phyloP scores from a whole-genome alignment of 2,797 vertebrate species.

The Paguma larvata region DNA sequence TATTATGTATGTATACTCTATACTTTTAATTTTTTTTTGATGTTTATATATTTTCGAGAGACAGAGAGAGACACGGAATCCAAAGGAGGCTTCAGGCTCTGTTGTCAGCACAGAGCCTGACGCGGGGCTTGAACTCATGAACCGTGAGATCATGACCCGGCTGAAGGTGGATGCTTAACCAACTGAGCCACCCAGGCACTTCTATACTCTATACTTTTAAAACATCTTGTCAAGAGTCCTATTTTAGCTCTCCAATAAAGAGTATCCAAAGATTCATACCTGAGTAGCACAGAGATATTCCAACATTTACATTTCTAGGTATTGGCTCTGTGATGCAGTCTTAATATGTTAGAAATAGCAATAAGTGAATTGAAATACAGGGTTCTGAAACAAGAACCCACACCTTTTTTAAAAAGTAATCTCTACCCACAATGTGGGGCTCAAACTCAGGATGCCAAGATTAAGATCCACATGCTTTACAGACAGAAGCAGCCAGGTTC shows the following conservation, averaged over 20 bases:
- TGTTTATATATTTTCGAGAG: no score
- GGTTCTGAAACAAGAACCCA: conserved; percentile 20
- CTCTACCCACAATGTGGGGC: neutral
- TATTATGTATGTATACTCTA: neutral
- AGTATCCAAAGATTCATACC: neutral
- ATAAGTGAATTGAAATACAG: neutral
- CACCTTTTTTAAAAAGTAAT: neutral
- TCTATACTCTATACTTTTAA: neutral
- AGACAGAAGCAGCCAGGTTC: neutral
- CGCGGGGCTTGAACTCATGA: no score
- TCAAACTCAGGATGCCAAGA: neutral
- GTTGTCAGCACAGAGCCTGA: no score
- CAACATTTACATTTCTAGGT: neutral
- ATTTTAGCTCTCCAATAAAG: conserved; percentile 9
- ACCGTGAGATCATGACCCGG: no score
- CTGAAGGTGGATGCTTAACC: no score
- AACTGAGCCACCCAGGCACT: no score
- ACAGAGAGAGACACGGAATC: no score
- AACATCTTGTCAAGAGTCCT: neutral
- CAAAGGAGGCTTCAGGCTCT: no score
- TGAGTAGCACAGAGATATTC: neutral
- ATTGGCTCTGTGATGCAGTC: neutral
- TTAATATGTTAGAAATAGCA: neutral
- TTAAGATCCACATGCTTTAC: neutral
- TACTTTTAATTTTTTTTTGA: neutral